These are phyloP conservation scores for Xiphophorus couchianus DNA, from an alignment of 2,113 vertebrate genomes.

Conservation along the genomic window DNA sequence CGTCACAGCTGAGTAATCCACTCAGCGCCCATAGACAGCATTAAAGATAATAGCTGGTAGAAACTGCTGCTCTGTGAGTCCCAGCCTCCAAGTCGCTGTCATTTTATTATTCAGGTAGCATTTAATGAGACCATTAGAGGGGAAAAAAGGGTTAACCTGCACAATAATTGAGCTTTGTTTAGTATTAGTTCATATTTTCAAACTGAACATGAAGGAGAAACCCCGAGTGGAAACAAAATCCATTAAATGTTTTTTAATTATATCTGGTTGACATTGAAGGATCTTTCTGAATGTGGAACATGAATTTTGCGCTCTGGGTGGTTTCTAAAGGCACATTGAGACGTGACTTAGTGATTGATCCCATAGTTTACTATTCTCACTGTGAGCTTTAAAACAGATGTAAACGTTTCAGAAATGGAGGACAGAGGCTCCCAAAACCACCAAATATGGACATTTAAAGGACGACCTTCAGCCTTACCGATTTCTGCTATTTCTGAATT, in stretches of 20 bases:
- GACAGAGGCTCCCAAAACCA: neutral
- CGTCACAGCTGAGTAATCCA: conserved; percentile 14
- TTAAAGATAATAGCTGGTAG: conserved; percentile 34
- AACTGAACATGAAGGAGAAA: neutral
- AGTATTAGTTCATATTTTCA: neutral
- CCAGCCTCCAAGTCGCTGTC: conserved; percentile 11
- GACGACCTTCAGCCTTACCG: neutral
- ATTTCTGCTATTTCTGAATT: neutral
- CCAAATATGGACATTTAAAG: too few relatives aligned
- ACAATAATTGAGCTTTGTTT: neutral
- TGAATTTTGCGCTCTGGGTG: neutral
- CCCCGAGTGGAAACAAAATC: neutral
- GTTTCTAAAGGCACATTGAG: neutral
- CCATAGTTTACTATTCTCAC: neutral
- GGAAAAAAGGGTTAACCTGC: neutral
- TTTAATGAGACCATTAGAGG: conserved; percentile 20
- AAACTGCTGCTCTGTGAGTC: conserved; percentile 28
- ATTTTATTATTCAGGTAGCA: conserved; percentile 10
- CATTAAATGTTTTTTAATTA: neutral
- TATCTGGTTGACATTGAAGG: neutral
- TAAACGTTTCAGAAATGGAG: neutral
- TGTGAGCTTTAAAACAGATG: neutral
- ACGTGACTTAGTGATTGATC: neutral
- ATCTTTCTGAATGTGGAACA: neutral
- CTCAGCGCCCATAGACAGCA: neutral